Evolutionary conservation across 2,113 vertebrate genomes (phyloP).

Genomic region (Pseudolaguvia tuberculata): DNA sequence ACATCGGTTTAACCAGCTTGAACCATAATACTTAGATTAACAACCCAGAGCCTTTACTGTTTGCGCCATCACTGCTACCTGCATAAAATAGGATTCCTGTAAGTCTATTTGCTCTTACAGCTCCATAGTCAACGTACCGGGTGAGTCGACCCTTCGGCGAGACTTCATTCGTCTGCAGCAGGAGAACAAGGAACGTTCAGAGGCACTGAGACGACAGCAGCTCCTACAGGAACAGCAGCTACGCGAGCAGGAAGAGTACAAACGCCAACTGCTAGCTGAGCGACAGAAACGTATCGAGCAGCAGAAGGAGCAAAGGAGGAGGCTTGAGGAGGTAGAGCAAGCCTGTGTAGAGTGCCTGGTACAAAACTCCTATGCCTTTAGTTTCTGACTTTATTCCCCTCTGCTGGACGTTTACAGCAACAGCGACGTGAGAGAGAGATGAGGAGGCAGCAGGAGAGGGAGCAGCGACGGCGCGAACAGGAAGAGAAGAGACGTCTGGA

Average conservation of each 20-base stretch:
- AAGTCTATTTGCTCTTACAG: slow-evolving; percentile 55
- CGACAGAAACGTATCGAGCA: slow-evolving; percentile 94
- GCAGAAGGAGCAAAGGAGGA: slow-evolving; percentile 91
- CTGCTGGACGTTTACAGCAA: slow-evolving; percentile 70
- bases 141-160: slow-evolving; percentile 91
- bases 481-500: slow-evolving; percentile 90
- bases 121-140: slow-evolving; percentile 96
- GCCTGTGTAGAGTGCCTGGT: background rate
- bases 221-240: slow-evolving; percentile 96
- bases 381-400: background rate
- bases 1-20: no score
- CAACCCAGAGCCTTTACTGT: no score
- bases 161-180: slow-evolving; percentile 97
- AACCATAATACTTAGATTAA: no score
- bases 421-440: slow-evolving; percentile 94
- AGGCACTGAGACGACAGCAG: slow-evolving; percentile 92
- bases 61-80: no score
- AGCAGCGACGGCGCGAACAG: slow-evolving; percentile 91
- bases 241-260: slow-evolving; percentile 94
- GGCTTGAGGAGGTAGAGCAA: slow-evolving; percentile 85
- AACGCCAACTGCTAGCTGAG: slow-evolving; percentile 91
- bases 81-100: no score
- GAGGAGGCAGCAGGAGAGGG: slow-evolving; percentile 92
- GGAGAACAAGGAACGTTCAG: slow-evolving; percentile 97
- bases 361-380: background rate